A percentile compares a stretch with the other conserved stretches of the same genome.
Conservation (phyloP, 2,888 invertebrate species). For the Rhagonycha fulva region DNA sequence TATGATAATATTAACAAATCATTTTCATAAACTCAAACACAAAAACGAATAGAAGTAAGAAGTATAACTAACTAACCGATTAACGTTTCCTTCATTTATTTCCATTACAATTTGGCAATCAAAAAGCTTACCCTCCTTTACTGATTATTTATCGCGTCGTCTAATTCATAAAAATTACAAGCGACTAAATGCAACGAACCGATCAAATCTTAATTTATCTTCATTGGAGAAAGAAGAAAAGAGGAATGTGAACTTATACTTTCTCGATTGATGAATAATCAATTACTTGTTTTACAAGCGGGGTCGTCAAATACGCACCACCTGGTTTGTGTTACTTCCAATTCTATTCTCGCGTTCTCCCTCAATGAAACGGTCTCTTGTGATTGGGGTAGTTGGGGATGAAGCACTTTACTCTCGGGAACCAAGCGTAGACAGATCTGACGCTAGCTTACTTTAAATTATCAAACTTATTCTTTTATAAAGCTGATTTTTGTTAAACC, state of each 20-base stretch:
- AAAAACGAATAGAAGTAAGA: not conserved
- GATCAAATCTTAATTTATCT: conserved; percentile 55
- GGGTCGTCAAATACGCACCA: conserved; percentile 51
- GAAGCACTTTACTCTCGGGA: conserved; percentile 30
- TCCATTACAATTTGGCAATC: conserved; percentile 18
- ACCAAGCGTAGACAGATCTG: conserved; percentile 32
- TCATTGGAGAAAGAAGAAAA: conserved; percentile 38
- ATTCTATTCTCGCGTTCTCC: conserved; percentile 49
- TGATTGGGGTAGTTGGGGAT: conserved; percentile 42
- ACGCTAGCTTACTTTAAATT: conserved; percentile 30
- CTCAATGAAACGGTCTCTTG: conserved; percentile 46
- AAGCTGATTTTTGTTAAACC: conserved; percentile 14
- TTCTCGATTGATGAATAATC: conserved; percentile 57
- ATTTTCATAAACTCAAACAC: not conserved
- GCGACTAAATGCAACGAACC: conserved; percentile 50
- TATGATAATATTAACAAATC: conserved; percentile 10
- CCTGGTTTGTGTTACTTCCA: conserved; percentile 53
- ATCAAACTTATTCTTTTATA: conserved; percentile 10
- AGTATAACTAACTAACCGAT: conserved; percentile 7
- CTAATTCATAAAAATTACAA: conserved; percentile 47
- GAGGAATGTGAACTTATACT: conserved; percentile 48
- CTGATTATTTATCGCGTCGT: conserved; percentile 36
- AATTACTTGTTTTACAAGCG: conserved; percentile 56
- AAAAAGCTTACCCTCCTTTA: conserved; percentile 12
- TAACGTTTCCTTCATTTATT: conserved; percentile 15